Conservation (phyloP, 1,140 invertebrate species). For the Cotesia vestalis region DNA sequence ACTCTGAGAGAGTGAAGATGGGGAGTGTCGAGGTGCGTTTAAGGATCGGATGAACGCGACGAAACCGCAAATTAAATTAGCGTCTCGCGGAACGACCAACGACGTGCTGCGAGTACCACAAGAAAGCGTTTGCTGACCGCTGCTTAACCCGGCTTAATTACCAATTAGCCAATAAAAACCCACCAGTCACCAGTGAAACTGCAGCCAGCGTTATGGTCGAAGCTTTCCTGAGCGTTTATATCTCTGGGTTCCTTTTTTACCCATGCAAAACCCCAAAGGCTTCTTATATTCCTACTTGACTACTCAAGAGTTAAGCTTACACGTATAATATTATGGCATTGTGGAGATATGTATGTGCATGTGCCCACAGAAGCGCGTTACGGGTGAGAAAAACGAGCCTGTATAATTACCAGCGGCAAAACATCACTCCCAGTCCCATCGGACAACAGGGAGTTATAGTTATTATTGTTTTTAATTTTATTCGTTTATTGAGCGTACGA, state of each 20-base stretch:
- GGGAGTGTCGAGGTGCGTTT: slow-evolving; percentile 16
- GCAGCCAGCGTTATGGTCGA: slow-evolving; percentile 47
- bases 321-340: neutral
- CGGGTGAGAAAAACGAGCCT: slow-evolving; percentile 51
- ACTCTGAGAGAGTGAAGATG: neutral
- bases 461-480: neutral
- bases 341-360: slow-evolving; percentile 34
- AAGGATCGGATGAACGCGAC: slow-evolving; percentile 49
- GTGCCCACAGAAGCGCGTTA: slow-evolving; percentile 42
- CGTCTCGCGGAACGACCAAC: slow-evolving; percentile 50
- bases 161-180: slow-evolving; percentile 62
- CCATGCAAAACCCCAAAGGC: neutral
- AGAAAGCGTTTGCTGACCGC: slow-evolving; percentile 57
- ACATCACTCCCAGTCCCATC: slow-evolving; percentile 48
- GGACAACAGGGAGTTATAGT: slow-evolving; percentile 11
- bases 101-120: slow-evolving; percentile 37
- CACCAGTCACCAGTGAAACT: slow-evolving; percentile 47
- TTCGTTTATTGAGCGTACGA: neutral
- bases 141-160: slow-evolving; percentile 62
- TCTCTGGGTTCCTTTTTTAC: neutral
- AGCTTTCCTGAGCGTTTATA: slow-evolving; percentile 25
- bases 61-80: slow-evolving; percentile 64
- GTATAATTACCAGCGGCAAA: slow-evolving; percentile 61
- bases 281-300: no score
- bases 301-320: neutral